Conservation (phyloP, 2,797 vertebrate genomes). For the Pangasius krempfi region DNA sequence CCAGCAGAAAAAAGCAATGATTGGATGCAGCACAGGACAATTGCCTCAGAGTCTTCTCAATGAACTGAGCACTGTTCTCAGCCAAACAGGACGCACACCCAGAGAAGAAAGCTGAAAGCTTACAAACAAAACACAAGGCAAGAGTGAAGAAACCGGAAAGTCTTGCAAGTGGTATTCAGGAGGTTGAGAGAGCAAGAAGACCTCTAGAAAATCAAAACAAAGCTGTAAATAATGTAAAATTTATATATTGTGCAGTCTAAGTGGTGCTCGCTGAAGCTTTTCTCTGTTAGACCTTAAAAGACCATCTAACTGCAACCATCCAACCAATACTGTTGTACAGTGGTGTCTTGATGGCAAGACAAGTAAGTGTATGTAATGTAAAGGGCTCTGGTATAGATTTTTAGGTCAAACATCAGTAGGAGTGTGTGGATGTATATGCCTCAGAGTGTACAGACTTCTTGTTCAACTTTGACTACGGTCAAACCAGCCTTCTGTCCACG, state of each 20-base stretch:
- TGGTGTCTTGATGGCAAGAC: background rate
- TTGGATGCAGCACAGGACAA: constrained; percentile 50
- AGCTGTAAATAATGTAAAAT: constrained; percentile 28
- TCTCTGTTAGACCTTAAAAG: background rate
- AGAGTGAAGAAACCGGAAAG: background rate
- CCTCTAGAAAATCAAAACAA: constrained; percentile 11
- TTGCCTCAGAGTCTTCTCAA: constrained; percentile 81
- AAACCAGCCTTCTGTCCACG: background rate
- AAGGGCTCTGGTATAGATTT: background rate
- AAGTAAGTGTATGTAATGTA: background rate
- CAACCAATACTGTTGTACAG: background rate
- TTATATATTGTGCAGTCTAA: constrained; percentile 5
- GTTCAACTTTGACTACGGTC: background rate
- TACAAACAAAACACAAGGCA: background rate
- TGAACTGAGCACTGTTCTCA: constrained; percentile 85
- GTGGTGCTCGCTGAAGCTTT: background rate
- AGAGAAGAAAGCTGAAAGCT: constrained; percentile 65
- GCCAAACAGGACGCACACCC: constrained; percentile 71
- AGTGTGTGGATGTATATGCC: background rate
- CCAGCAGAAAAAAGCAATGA: constrained; percentile 31
- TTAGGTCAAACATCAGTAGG: background rate
- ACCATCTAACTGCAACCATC: background rate
- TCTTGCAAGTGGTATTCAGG: background rate
- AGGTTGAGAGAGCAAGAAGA: background rate
- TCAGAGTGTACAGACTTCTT: background rate